phyloP scores from a whole-genome alignment of 2,888 invertebrate genomes.

The Siphlonurus alternatus region DNA sequence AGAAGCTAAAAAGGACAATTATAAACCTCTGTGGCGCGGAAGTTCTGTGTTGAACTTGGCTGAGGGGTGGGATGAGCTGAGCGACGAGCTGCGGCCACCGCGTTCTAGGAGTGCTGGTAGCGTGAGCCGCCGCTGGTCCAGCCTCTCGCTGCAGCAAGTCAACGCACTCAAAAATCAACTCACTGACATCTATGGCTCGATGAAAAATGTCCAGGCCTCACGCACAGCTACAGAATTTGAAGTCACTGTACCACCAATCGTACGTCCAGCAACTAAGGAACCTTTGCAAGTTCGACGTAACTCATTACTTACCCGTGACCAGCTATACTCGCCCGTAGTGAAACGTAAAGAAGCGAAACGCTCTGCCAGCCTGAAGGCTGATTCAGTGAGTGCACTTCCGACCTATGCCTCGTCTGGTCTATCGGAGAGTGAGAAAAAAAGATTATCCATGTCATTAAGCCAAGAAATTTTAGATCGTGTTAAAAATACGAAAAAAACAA shows the following conservation, averaged over 20 bases:
- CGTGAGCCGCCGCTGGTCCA: slow-evolving; percentile 64
- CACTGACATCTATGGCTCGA: slow-evolving; percentile 58
- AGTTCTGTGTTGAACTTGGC: slow-evolving; percentile 68
- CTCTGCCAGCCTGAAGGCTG: slow-evolving; percentile 32
- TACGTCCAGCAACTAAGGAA: background rate
- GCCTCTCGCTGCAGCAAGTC: slow-evolving; percentile 68
- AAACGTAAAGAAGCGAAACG: slow-evolving; percentile 23
- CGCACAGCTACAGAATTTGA: background rate
- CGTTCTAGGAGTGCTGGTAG: slow-evolving; percentile 30
- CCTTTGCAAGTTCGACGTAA: slow-evolving; percentile 29
- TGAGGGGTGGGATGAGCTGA: slow-evolving; percentile 40
- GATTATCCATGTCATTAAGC: slow-evolving; percentile 52
- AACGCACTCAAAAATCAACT: slow-evolving; percentile 61
- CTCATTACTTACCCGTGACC: slow-evolving; percentile 24
- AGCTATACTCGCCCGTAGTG: slow-evolving; percentile 19
- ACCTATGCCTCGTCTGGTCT: slow-evolving; percentile 25
- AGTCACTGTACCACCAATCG: background rate
- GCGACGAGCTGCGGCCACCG: background rate
- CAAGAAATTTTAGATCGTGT: slow-evolving; percentile 53
- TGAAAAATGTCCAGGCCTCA: slow-evolving; percentile 20
- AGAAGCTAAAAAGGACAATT: slow-evolving; percentile 39
- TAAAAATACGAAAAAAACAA: slow-evolving; percentile 24
- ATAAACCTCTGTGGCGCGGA: slow-evolving; percentile 70
- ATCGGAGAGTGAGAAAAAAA: slow-evolving; percentile 54
- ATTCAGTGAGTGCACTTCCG: slow-evolving; percentile 38